These are phyloP conservation scores for Bujurquina vittata DNA, from an alignment of 2,113 vertebrate genomes.

Conservation along the genomic window DNA sequence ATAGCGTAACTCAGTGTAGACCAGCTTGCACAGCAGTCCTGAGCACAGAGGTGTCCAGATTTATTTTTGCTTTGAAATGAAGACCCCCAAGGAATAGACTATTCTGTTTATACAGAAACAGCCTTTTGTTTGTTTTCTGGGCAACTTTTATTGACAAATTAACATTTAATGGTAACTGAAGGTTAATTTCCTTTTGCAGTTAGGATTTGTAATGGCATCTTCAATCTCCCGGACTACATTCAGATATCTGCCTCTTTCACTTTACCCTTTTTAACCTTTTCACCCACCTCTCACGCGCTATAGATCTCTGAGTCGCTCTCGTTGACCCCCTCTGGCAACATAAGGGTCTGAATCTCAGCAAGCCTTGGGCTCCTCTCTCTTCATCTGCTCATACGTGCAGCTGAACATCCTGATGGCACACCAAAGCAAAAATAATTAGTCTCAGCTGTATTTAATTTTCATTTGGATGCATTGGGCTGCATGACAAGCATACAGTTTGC, in stretches of 20 bases:
- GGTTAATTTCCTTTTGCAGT: slow-evolving; percentile 30
- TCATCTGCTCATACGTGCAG: slow-evolving; percentile 51
- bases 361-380: slow-evolving; percentile 43
- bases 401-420: slow-evolving; percentile 53
- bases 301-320: neutral
- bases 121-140: slow-evolving; percentile 12
- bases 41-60: slow-evolving; percentile 55
- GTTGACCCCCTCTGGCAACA: slow-evolving; percentile 3
- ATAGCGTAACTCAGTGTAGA: slow-evolving; percentile 36
- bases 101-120: slow-evolving; percentile 25
- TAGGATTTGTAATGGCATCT: slow-evolving; percentile 4
- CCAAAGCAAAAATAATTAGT: slow-evolving; percentile 68
- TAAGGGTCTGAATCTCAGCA: slow-evolving; percentile 43
- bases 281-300: slow-evolving; percentile 18
- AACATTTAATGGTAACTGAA: slow-evolving; percentile 19
- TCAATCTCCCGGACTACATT: neutral
- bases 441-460: slow-evolving; percentile 63
- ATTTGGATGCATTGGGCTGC: slow-evolving; percentile 37
- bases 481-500: slow-evolving; percentile 30
- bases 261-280: slow-evolving; percentile 1
- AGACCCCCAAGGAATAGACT: slow-evolving; percentile 29
- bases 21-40: slow-evolving; percentile 54
- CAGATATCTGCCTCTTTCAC: neutral
- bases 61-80: slow-evolving; percentile 48
- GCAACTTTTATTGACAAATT: slow-evolving; percentile 20